Percentiles rank a stretch among this genome's conserved stretches.
These are phyloP conservation scores for Yponomeuta sedellus DNA, from an alignment of 2,888 invertebrate species.

Conservation along the genomic window DNA sequence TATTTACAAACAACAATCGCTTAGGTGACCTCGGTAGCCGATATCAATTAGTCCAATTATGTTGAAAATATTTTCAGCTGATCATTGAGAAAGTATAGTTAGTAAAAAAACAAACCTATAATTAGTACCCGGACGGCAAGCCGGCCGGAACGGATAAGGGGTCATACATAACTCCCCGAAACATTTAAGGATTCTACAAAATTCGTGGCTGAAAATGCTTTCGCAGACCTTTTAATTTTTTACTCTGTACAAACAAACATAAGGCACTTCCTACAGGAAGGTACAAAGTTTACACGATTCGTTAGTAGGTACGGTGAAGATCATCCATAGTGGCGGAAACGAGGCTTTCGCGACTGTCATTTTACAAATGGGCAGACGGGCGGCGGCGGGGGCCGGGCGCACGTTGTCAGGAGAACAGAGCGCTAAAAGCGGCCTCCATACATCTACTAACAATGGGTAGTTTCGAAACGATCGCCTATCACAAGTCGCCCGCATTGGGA, in stretches of 20 bases:
- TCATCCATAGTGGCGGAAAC: slow-evolving; percentile 21
- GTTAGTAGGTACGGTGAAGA: neutral
- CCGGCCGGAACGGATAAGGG: too few species aligned
- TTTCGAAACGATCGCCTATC: slow-evolving; percentile 30
- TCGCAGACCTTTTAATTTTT: too few species aligned
- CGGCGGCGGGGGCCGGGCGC: slow-evolving; percentile 23
- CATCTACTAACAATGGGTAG: slow-evolving; percentile 15
- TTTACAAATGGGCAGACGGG: slow-evolving; percentile 31
- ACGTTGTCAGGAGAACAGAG: neutral
- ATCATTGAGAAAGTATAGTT: neutral
- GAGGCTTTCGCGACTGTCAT: slow-evolving; percentile 27
- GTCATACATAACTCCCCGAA: too few species aligned
- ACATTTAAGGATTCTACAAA: neutral
- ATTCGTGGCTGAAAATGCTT: neutral
- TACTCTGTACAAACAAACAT: too few species aligned
- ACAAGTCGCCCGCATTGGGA: slow-evolving; percentile 20
- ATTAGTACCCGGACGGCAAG: too few species aligned
- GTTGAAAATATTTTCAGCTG: neutral
- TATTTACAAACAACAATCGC: too few species aligned
- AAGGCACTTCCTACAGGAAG: too few species aligned
- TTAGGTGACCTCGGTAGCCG: too few species aligned
- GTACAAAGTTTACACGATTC: slow-evolving; percentile 4
- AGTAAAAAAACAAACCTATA: neutral
- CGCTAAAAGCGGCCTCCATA: slow-evolving; percentile 31
- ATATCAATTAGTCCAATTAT: neutral